phyloP scores from a whole-genome alignment of 2,113 vertebrate genomes.

The Atlantisia rogersi region DNA sequence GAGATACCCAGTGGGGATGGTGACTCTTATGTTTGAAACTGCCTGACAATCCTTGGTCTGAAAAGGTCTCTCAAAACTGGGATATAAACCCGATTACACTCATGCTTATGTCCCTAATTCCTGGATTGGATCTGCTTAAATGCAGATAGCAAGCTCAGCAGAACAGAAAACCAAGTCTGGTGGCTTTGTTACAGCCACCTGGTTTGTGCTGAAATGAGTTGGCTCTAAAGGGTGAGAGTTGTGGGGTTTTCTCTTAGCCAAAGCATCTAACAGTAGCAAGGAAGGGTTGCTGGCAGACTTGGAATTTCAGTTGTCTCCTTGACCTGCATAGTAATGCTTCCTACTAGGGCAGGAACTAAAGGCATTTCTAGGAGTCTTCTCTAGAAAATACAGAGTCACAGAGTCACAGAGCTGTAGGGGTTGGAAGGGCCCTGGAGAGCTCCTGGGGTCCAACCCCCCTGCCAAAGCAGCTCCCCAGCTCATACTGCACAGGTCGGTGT shows the following conservation, averaged over 20 bases:
- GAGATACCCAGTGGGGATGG: not conserved
- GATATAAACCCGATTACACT: not conserved
- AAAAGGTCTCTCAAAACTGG: not conserved
- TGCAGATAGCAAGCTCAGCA: not conserved
- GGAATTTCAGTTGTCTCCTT: not conserved
- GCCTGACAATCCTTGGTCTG: not conserved
- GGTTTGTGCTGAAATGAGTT: not conserved
- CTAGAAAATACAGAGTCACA: not conserved
- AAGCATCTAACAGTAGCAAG: not conserved
- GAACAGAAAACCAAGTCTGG: not conserved
- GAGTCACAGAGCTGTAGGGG: no score
- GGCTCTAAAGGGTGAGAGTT: not conserved
- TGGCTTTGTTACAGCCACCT: not conserved
- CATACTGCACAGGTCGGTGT: no score
- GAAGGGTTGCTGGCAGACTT: not conserved
- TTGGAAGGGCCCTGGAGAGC: no score
- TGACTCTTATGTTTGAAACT: not conserved
- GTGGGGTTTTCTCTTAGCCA: not conserved
- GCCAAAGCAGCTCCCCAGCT: no score
- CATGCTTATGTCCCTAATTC: not conserved
- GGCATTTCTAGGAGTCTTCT: not conserved
- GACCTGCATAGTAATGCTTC: not conserved
- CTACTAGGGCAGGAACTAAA: not conserved
- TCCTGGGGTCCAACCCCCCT: no score
- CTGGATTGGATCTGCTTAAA: not conserved